phyloP scores from a whole-genome alignment of 2,113 vertebrate genomes.

The Nicator chloris region DNA sequence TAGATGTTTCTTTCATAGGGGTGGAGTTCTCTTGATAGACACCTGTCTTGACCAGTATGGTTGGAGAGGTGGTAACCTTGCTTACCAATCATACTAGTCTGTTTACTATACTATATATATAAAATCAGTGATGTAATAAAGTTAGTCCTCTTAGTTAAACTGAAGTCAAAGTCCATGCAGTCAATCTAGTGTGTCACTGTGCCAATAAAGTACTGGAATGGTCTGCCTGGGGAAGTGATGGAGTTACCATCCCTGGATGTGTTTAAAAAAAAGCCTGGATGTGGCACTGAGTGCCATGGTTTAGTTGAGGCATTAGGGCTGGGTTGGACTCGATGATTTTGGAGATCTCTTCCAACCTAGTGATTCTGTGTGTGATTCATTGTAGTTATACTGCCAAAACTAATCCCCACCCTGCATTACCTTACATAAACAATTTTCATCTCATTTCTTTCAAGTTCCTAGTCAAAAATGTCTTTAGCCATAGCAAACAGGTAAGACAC shows the following conservation, averaged over 20 bases:
- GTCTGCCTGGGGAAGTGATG: background rate
- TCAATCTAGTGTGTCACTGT: no score
- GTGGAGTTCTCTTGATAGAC: no score
- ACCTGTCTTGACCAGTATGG: no score
- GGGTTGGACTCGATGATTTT: background rate
- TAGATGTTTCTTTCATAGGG: no score
- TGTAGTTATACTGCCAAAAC: background rate
- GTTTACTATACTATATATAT: no score
- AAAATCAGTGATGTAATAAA: no score
- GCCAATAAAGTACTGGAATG: background rate
- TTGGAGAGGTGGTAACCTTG: no score
- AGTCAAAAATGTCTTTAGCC: background rate
- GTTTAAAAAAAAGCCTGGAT: background rate
- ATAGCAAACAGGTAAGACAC: background rate
- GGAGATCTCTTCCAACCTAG: background rate
- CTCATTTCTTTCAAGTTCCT: background rate
- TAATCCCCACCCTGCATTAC: background rate
- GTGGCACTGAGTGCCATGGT: background rate
- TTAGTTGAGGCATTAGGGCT: background rate
- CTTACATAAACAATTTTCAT: background rate
- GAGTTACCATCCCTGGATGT: background rate
- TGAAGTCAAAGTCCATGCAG: no score
- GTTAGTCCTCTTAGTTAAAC: no score
- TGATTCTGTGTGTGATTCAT: background rate
- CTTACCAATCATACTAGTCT: no score